These are phyloP conservation scores for Caerostris extrusa DNA, from an alignment of 1,140 invertebrate genomes.

Conservation along the genomic window DNA sequence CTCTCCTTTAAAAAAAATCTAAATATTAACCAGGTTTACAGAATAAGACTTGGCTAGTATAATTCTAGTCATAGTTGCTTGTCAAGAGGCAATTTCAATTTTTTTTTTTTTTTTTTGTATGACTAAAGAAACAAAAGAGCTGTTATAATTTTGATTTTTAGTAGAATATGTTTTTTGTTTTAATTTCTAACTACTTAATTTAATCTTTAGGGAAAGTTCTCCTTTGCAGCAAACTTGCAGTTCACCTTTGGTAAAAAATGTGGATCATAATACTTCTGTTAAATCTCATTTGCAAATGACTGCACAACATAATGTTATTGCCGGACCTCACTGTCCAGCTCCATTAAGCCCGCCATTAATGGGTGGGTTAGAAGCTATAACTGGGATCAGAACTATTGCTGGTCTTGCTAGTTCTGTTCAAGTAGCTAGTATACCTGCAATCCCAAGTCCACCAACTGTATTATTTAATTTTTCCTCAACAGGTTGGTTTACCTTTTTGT, in stretches of 20 bases:
- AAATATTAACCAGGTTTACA: too few species aligned
- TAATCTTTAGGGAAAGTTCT: slow-evolving; percentile 66
- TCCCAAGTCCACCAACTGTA: slow-evolving; percentile 90
- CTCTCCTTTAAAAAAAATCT: too few species aligned
- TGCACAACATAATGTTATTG: slow-evolving; percentile 64
- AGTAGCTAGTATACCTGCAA: slow-evolving; percentile 89
- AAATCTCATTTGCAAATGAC: slow-evolving; percentile 71
- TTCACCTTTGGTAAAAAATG: slow-evolving; percentile 61
- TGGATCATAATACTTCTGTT: slow-evolving; percentile 68
- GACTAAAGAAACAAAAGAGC: too few species aligned
- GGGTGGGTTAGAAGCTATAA: slow-evolving; percentile 57
- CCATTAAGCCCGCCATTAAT: slow-evolving; percentile 74
- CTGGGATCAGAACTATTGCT: slow-evolving; percentile 72
- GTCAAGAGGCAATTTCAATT: too few species aligned
- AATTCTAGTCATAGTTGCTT: too few species aligned
- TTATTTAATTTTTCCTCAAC: slow-evolving; percentile 88
- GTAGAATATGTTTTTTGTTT: background rate
- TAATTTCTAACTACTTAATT: background rate
- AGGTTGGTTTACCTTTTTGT: slow-evolving; percentile 31
- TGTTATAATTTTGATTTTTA: background rate
- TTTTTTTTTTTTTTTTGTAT: too few species aligned
- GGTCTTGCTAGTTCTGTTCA: slow-evolving; percentile 81
- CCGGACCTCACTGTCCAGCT: slow-evolving; percentile 63
- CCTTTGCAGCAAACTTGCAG: slow-evolving; percentile 67
- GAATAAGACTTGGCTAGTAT: too few species aligned